Evolutionary conservation across 2,888 invertebrate species (phyloP).

Genomic region (Lottia gigantea): DNA sequence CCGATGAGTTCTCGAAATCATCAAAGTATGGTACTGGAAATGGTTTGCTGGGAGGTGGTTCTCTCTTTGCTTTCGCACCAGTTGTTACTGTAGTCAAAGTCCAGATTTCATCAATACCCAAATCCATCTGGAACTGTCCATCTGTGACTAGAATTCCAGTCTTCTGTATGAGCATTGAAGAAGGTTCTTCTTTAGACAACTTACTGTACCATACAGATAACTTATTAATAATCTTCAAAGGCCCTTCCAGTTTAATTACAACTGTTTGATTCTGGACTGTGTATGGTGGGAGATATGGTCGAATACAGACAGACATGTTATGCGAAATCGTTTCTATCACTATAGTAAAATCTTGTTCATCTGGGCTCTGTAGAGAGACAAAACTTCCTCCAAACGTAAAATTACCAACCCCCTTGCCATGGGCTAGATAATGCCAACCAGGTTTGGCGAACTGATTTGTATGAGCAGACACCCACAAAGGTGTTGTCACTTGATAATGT

Average conservation of each 20-base stretch:
- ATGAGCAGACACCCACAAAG: conserved; percentile 67
- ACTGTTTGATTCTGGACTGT: conserved; percentile 48
- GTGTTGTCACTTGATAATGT: conserved; percentile 60
- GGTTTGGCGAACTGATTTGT: conserved; percentile 63
- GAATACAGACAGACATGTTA: conserved; percentile 55
- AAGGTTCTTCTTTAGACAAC: not conserved
- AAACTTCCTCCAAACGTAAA: conserved; percentile 62
- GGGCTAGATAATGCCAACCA: conserved; percentile 61
- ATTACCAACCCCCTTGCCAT: conserved; percentile 57
- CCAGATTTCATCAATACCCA: conserved; percentile 57
- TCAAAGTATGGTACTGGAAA: conserved; percentile 64
- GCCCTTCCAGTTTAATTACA: conserved; percentile 45
- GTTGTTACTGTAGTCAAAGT: conserved; percentile 58
- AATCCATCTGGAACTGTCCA: conserved; percentile 38
- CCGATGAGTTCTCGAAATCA: conserved; percentile 55
- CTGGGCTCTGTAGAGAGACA: conserved; percentile 57
- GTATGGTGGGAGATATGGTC: conserved; percentile 52
- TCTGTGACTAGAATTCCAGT: conserved; percentile 35
- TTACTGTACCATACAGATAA: conserved; percentile 40
- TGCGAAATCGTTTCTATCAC: conserved; percentile 66
- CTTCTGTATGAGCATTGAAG: not conserved
- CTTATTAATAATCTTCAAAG: conserved; percentile 33
- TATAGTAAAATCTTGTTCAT: conserved; percentile 60
- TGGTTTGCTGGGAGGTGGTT: conserved; percentile 35
- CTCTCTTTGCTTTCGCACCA: conserved; percentile 46